These are phyloP conservation scores for Spongia lamella DNA, from an alignment of 37 sponge, comb jelly and placozoan genomes.

Conservation along the genomic window DNA sequence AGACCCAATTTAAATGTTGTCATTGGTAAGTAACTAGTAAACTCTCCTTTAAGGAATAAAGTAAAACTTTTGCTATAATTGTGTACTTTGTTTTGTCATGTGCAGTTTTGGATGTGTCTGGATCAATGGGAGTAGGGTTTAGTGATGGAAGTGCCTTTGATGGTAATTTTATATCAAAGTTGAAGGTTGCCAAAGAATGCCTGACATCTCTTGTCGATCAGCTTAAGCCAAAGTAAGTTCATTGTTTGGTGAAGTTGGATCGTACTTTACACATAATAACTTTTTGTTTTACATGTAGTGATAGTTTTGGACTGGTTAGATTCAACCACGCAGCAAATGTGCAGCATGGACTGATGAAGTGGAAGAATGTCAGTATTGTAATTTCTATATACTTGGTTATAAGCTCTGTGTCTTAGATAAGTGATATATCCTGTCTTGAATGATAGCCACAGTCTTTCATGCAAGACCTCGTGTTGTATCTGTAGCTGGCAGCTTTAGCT, in stretches of 20 bases:
- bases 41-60: too few relatives aligned
- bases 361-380: background rate
- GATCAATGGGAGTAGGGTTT: constrained; percentile 34
- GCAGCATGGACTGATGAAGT: background rate
- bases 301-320: constrained; percentile 42
- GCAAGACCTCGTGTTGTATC: too few relatives aligned
- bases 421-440: too few relatives aligned
- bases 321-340: constrained; percentile 37
- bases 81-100: background rate
- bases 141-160: background rate
- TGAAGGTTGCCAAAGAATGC: constrained; percentile 51
- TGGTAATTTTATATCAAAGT: constrained; percentile 19
- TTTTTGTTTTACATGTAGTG: constrained; percentile 11
- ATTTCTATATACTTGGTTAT: too few relatives aligned
- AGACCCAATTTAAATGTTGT: constrained; percentile 46
- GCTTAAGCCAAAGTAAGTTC: constrained; percentile 27
- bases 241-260: constrained; percentile 1
- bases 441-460: too few relatives aligned
- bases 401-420: too few relatives aligned
- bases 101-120: constrained; percentile 55
- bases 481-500: too few relatives aligned
- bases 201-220: constrained; percentile 38
- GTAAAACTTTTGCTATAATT: background rate
- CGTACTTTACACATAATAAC: background rate
- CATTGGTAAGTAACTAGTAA: constrained; percentile 41